phyloP scores from a whole-genome alignment of 2,113 vertebrate species.

The Craseonycteris thonglongyai region DNA sequence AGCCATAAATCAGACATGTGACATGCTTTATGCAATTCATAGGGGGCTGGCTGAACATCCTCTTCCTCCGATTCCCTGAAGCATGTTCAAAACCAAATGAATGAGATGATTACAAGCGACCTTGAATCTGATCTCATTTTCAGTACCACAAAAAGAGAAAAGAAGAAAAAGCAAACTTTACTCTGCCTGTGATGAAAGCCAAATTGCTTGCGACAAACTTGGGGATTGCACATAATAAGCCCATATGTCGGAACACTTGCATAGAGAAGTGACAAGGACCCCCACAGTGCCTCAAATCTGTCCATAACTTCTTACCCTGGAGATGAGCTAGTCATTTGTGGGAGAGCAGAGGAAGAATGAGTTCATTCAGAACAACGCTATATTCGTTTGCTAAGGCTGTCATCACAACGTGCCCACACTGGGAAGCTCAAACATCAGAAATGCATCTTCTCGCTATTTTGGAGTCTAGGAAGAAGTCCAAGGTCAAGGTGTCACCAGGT shows the following conservation, averaged over 20 bases:
- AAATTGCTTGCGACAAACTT: conserved; percentile 13
- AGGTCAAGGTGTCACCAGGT: not conserved
- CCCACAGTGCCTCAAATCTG: not conserved
- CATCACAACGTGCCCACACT: not conserved
- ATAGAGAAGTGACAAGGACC: not conserved
- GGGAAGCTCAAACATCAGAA: not conserved
- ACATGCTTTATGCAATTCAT: not conserved
- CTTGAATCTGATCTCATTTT: not conserved
- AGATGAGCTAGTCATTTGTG: not conserved
- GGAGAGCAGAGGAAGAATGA: not conserved
- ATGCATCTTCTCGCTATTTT: not conserved
- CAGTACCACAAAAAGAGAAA: not conserved
- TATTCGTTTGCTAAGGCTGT: not conserved
- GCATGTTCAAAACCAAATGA: not conserved
- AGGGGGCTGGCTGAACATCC: not conserved
- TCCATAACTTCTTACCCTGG: not conserved
- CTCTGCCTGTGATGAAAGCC: not conserved
- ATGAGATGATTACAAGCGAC: not conserved
- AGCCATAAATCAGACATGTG: not conserved
- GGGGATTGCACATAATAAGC: not conserved
- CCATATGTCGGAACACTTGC: not conserved
- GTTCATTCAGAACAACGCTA: not conserved
- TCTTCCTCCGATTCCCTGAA: not conserved
- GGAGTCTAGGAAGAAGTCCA: not conserved
- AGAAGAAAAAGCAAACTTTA: not conserved